These are phyloP conservation scores for Tyria jacobaeae DNA, from an alignment of 2,888 invertebrate genomes.

Conservation along the genomic window DNA sequence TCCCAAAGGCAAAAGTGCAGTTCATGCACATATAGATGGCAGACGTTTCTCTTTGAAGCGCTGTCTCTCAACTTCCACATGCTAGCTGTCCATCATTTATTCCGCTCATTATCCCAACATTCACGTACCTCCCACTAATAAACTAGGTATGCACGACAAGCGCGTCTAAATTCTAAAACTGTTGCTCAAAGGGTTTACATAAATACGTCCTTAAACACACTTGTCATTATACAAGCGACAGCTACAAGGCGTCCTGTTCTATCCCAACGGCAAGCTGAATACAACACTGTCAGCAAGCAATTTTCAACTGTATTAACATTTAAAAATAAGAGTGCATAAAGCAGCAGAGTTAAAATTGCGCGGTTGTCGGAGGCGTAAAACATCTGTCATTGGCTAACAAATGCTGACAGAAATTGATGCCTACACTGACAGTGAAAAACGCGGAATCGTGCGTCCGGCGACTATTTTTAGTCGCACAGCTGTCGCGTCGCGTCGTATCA, in stretches of 20 bases:
- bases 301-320: conserved; percentile 48
- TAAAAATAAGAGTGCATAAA: conserved; percentile 37
- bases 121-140: conserved; percentile 44
- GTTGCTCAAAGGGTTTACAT: conserved; percentile 74
- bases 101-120: conserved; percentile 38
- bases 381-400: conserved; percentile 85
- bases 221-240: conserved; percentile 78
- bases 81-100: conserved; percentile 43
- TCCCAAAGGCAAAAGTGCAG: not conserved
- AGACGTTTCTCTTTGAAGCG: not conserved
- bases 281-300: conserved; percentile 24
- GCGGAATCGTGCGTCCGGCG: conserved; percentile 79
- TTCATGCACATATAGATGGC: not conserved
- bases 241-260: conserved; percentile 67
- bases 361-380: conserved; percentile 71
- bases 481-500: conserved; percentile 76
- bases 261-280: conserved; percentile 47
- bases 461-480: conserved; percentile 79
- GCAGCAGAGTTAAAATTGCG: conserved; percentile 35
- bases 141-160: conserved; percentile 46
- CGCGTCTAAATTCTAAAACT: conserved; percentile 66
- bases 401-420: conserved; percentile 84
- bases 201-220: conserved; percentile 72
- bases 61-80: conserved; percentile 1
- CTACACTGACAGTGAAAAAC: conserved; percentile 84